Evolutionary conservation across 2,113 vertebrate species (phyloP).

Genomic region (Dipodomys ordii): DNA sequence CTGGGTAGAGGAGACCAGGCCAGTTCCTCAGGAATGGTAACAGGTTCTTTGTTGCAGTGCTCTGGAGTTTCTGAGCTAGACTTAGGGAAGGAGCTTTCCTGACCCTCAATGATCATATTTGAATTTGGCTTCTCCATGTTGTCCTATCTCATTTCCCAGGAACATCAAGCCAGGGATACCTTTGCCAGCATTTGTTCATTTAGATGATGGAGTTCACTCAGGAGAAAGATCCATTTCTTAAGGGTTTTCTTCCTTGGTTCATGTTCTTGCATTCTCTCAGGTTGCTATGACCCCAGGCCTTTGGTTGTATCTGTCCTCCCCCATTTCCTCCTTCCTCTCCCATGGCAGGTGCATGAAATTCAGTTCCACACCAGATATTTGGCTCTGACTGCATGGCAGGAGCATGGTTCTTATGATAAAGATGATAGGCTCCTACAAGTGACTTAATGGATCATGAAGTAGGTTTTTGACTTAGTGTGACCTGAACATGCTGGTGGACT

Average conservation of each 20-base stretch:
- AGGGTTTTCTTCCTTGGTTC: not conserved
- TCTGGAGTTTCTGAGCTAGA: not conserved
- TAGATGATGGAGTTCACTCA: not conserved
- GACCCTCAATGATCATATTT: not conserved
- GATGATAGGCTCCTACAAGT: not conserved
- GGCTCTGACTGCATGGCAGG: not conserved
- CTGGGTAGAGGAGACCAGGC: not conserved
- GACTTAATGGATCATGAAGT: constrained; percentile 54
- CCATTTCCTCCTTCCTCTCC: not conserved
- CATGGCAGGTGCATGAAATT: not conserved
- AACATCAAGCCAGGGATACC: not conserved
- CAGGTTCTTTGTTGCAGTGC: not conserved
- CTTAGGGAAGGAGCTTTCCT: not conserved
- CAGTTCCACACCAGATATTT: not conserved
- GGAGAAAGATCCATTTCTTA: not conserved
- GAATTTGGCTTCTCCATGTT: not conserved
- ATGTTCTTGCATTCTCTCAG: constrained; percentile 6
- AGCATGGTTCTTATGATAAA: not conserved
- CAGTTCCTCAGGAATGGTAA: not conserved
- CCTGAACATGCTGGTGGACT: not conserved
- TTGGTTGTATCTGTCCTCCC: not conserved
- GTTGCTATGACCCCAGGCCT: not conserved
- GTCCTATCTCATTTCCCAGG: not conserved
- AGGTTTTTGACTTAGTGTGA: not conserved
- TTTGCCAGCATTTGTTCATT: not conserved